These are phyloP conservation scores for Diplazon laetatorius DNA, from an alignment of 2,888 invertebrate genomes.

Conservation along the genomic window DNA sequence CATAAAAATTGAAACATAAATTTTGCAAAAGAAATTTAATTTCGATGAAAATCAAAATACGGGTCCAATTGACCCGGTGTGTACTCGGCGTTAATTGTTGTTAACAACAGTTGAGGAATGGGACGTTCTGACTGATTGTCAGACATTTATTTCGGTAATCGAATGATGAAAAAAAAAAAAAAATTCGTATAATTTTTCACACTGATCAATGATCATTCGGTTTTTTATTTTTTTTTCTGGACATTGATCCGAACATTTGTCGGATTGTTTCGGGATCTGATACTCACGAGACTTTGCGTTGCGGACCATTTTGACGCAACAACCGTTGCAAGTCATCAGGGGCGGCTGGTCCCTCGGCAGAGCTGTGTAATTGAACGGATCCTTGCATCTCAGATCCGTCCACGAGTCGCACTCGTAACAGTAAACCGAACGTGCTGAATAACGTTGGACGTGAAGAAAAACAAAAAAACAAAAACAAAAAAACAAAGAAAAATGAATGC, in stretches of 20 bases:
- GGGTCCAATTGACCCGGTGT: no score
- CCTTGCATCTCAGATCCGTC: slow-evolving; percentile 94
- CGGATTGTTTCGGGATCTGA: no score
- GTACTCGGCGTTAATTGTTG: no score
- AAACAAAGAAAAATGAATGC: neutral
- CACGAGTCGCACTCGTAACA: slow-evolving; percentile 98
- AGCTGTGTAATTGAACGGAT: slow-evolving; percentile 96
- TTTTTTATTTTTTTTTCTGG: neutral
- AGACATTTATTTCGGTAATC: no score
- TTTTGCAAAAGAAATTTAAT: no score
- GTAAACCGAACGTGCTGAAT: slow-evolving; percentile 92
- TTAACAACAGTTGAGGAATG: no score
- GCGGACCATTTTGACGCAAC: slow-evolving; percentile 97
- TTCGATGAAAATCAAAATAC: no score
- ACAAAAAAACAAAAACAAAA: neutral
- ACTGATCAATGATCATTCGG: neutral
- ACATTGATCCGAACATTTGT: no score
- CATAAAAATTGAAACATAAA: no score
- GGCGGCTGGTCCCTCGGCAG: slow-evolving; percentile 94
- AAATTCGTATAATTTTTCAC: no score
- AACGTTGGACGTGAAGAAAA: slow-evolving; percentile 6
- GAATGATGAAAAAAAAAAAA: no score
- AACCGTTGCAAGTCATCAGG: slow-evolving; percentile 94
- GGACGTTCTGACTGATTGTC: no score
- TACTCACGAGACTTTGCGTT: slow-evolving; percentile 94